Base-by-base conservation (phyloP, 1,140 invertebrate species). In the Drosophila mayri region DNA sequence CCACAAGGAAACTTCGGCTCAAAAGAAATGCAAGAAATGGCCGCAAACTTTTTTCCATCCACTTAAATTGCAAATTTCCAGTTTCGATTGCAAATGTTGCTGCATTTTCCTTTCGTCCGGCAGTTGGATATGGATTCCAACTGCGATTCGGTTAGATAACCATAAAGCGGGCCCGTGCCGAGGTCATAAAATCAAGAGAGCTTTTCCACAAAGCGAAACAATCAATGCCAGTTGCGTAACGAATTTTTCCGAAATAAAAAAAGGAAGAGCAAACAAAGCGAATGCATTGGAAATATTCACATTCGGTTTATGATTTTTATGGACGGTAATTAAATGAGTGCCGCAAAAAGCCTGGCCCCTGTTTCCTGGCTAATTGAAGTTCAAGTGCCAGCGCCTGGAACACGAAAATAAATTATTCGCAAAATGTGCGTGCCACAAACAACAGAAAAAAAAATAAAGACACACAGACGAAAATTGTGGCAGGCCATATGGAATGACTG, bases 41-140 rank as follows among this genome's bases (percentile, higher is more conserved):
- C 72, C 43, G 59, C 76, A 85, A 85, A 76, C 63, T 77, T 77
- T 71, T 50, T 85, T 85, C 32, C 81, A 84, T 62, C 81, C 81
- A 85, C 83, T 85, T 85, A 85, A 85, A 81, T 85, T 85, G 81
- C 81, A 85, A 84, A 85, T 81, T 85, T 85, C 81, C 81, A 80
- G 81, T 85, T 85, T 85, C 81, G 77, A 85, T 85, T 80, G 77
- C 81, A 67, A 78, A 70, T 63, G 64, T 61, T 60, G 63, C 57
- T 62, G 63, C 44, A 64, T 74, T 75, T 68, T 64, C 58, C 64
- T 60, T 60, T 63, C 57, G 37, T 59, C 46, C 40, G 67, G 35
- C 63, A 40, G 44, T 72, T 47, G 70, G 70, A 60, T 72, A 60
- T 50, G 70, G 66, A 60, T 72, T 72, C 67, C 70, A 35, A 72